Evolutionary conservation across 2,113 vertebrate species (phyloP).

Genomic region (Tetrao urogallus): DNA sequence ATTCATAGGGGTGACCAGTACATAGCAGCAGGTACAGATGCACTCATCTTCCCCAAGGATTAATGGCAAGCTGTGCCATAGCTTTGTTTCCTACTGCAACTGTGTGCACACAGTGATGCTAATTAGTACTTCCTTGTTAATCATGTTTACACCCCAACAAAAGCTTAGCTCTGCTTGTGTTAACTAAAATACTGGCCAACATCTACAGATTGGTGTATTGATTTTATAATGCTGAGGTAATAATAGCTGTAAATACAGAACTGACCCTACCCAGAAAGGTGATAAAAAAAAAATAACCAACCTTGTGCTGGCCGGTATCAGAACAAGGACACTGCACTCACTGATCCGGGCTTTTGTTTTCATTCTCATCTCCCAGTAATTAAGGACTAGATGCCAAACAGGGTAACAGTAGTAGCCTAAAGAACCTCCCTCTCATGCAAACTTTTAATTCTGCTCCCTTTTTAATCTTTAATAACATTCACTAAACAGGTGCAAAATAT

Average conservation of each 20-base stretch:
- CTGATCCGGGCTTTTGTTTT: not conserved
- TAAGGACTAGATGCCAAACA: not conserved
- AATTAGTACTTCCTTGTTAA: not conserved
- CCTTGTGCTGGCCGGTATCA: not conserved
- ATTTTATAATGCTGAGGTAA: not conserved
- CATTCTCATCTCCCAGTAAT: not conserved
- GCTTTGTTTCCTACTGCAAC: not conserved
- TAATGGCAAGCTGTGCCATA: not conserved
- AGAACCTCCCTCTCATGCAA: not conserved
- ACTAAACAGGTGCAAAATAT: not conserved
- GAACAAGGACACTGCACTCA: not conserved
- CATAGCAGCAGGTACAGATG: not conserved
- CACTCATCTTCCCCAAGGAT: not conserved
- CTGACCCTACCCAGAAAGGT: not conserved
- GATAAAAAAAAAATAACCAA: not conserved
- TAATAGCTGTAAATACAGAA: not conserved
- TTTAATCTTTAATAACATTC: not conserved
- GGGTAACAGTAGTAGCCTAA: not conserved
- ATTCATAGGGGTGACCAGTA: not conserved
- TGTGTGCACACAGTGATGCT: not conserved
- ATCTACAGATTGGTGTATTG: rapidly evolving
- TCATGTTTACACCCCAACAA: rapidly evolving
- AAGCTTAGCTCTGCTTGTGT: not conserved
- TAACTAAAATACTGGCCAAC: not conserved
- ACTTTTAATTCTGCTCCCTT: not conserved